Conservation (phyloP, 2,113 vertebrate species). For the Oenanthe oenanthe region DNA sequence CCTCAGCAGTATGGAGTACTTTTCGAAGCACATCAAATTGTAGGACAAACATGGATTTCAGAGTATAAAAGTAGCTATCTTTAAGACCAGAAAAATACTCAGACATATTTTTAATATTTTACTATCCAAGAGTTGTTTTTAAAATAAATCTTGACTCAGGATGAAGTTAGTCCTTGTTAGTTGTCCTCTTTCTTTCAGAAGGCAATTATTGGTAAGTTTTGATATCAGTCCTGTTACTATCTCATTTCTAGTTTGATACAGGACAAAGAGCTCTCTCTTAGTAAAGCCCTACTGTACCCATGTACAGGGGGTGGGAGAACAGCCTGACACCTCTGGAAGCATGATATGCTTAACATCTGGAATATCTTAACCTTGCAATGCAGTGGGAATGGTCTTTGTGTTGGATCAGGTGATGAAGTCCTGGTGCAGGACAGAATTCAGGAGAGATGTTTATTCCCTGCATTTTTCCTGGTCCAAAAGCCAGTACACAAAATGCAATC, state of each 20-base stretch:
- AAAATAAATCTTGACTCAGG: neutral
- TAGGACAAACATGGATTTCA: neutral
- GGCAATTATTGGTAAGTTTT: neutral
- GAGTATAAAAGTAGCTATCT: neutral
- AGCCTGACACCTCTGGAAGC: neutral
- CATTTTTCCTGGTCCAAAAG: neutral
- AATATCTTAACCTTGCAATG: neutral
- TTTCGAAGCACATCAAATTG: neutral
- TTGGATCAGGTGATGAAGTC: neutral
- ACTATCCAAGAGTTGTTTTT: neutral
- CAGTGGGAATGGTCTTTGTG: neutral
- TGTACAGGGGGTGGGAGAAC: neutral
- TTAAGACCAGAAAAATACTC: neutral
- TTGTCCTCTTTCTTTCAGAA: neutral
- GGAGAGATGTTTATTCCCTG: neutral
- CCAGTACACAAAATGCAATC: neutral
- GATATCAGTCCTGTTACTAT: neutral
- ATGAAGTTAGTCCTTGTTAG: neutral
- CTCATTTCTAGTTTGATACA: neutral
- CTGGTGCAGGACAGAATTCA: neutral
- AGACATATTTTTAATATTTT: neutral
- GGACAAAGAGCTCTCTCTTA: neutral
- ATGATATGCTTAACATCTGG: rapidly evolving
- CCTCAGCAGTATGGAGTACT: neutral
- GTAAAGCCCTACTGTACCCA: neutral